Conservation (phyloP, 2,797 vertebrate species). For the Otolemur crassicaudatus region DNA sequence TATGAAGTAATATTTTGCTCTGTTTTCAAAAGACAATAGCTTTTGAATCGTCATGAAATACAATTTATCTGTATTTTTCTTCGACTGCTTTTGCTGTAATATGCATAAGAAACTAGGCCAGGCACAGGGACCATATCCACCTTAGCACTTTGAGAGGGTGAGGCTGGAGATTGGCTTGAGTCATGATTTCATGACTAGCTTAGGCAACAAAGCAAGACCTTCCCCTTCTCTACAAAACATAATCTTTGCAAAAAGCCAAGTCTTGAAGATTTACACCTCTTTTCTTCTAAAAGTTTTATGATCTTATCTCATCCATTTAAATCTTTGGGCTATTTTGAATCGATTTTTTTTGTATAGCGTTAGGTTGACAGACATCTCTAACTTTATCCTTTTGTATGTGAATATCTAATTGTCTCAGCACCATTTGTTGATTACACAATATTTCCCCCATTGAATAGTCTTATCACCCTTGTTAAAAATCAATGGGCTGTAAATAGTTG, state of each 20-base stretch:
- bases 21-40: not conserved
- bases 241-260: not conserved
- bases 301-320: not conserved
- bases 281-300: not conserved
- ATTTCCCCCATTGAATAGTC: not conserved
- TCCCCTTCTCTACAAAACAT: too few relatives aligned
- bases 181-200: too few relatives aligned
- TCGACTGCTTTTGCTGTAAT: not conserved
- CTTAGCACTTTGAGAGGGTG: too few relatives aligned
- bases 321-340: not conserved
- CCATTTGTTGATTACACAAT: not conserved
- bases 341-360: not conserved
- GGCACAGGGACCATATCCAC: too few relatives aligned
- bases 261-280: not conserved
- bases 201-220: too few relatives aligned
- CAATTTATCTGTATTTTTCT: not conserved
- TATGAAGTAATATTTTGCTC: not conserved
- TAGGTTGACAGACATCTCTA: not conserved
- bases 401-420: not conserved
- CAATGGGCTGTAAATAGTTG: not conserved
- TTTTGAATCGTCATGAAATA: not conserved
- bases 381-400: not conserved
- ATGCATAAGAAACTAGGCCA: not conserved
- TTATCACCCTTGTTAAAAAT: not conserved
- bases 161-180: too few relatives aligned